A percentile compares a stretch with the other conserved stretches of the same genome.
These are phyloP conservation scores for Uromys caudimaculatus DNA, from an alignment of 2,797 vertebrate genomes.

Conservation along the genomic window DNA sequence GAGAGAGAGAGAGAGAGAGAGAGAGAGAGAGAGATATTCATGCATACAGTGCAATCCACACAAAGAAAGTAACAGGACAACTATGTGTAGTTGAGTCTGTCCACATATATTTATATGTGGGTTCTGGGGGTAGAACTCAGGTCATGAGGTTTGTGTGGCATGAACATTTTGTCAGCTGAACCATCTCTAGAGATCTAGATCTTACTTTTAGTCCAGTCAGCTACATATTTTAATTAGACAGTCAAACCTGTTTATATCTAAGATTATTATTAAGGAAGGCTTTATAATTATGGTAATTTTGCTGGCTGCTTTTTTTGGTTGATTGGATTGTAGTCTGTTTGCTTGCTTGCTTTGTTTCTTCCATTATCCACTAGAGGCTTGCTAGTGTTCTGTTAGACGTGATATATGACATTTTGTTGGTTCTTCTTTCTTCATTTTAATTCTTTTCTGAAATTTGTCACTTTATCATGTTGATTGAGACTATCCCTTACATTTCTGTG, in stretches of 20 bases:
- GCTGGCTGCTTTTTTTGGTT: background rate
- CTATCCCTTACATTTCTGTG: background rate
- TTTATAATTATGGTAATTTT: background rate
- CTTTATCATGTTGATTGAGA: background rate
- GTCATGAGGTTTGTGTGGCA: background rate
- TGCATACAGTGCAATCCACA: background rate
- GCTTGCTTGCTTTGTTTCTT: background rate
- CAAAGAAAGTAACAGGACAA: background rate
- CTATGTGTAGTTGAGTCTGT: background rate
- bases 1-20: background rate
- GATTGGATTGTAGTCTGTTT: too few relatives aligned
- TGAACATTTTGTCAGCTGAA: background rate
- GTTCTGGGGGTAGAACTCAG: background rate
- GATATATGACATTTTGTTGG: background rate
- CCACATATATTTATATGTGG: background rate
- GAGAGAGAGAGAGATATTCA: background rate
- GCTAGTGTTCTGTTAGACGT: background rate
- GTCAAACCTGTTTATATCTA: background rate
- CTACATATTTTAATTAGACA: background rate
- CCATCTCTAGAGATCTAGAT: background rate
- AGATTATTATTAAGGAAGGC: background rate
- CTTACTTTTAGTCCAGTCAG: background rate
- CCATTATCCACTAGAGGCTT: background rate
- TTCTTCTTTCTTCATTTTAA: background rate
- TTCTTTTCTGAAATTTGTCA: background rate